Evolutionary conservation across 2,113 vertebrate genomes (phyloP), one percentile per base, ranked within the genome.

Genomic region (Vimba vimba): DNA sequence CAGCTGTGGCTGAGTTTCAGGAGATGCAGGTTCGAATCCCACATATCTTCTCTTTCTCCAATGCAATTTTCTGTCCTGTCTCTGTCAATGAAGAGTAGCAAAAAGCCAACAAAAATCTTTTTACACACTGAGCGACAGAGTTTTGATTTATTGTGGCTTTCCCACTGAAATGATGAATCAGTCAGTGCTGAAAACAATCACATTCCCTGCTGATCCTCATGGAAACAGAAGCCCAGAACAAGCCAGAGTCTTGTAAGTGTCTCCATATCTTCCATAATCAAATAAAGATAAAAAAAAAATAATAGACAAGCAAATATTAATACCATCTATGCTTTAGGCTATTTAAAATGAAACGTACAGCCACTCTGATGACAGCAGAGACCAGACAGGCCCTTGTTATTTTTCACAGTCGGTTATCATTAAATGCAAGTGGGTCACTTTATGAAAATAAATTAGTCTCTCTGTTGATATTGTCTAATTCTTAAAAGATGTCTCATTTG

Each of bases 381-480:
- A 78, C 74, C 60, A 52, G 75, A 81, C 85, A 86, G 17, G 27
- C 69, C 73, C 80, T 86, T 62, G 78, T 86, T 86, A 88, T 83
- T 74, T 86, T 59, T 79, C 69, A 43, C 69, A 83, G 52, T 74
- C 59, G 79, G 52, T 81, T 73, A 86, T 81, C 75, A 71, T 83
- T 86, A 86, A 83, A 81, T 79, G 69, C 84, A 88, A 83, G 74
- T 88, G 87, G 85, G 87, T 88, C 85, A 86, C 79, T 84, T 86
- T 45, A 68, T 66, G 50, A 82, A 88, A 86, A 80, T 83, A 86
- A 86, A 86, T 86, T 60, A 86, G 68, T 84, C 59, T 76, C 76
- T 77, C 73, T 88, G 85, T 80, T 88, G 87, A 86, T 82, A 86
- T 59, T 80, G 81, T 81, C 82, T 71, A 79, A 84, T 86, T 86